These are phyloP conservation scores for Drosophila ercepeae DNA, from an alignment of 1,140 invertebrate species.

Conservation along the genomic window DNA sequence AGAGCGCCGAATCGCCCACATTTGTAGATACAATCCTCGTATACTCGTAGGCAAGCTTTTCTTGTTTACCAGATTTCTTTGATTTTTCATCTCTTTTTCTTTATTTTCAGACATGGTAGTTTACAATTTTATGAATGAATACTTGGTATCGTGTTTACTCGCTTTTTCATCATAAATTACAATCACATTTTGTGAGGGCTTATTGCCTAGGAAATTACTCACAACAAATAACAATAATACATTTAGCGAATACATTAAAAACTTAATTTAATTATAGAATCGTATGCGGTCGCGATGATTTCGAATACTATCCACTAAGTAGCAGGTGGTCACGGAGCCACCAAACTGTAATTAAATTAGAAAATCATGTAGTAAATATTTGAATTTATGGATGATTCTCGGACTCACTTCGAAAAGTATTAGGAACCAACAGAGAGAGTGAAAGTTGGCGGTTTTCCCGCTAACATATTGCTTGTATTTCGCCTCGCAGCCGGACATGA, in stretches of 20 bases:
- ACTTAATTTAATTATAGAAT: slow-evolving; percentile 67
- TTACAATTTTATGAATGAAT: slow-evolving; percentile 75
- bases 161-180: slow-evolving; percentile 42
- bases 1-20: slow-evolving; percentile 47
- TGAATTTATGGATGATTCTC: no score
- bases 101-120: slow-evolving; percentile 41
- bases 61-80: slow-evolving; percentile 40
- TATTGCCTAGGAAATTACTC: slow-evolving; percentile 35
- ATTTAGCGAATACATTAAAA: slow-evolving; percentile 20
- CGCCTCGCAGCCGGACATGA: slow-evolving; percentile 60
- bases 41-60: slow-evolving; percentile 46
- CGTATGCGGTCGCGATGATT: slow-evolving; percentile 77
- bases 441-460: slow-evolving; percentile 62
- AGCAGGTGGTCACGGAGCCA: slow-evolving; percentile 71
- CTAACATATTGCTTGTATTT: slow-evolving; percentile 65
- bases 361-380: background rate
- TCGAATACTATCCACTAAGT: slow-evolving; percentile 77
- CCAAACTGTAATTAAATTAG: slow-evolving; percentile 55
- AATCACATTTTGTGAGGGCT: slow-evolving; percentile 61
- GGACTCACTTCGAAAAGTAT: slow-evolving; percentile 63
- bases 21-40: no score
- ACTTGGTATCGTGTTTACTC: slow-evolving; percentile 39
- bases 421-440: slow-evolving; percentile 68
- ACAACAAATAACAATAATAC: slow-evolving; percentile 52
- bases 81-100: slow-evolving; percentile 17